Evolutionary conservation across 2,888 invertebrate genomes (phyloP).

Genomic region (Schizotus pectinicornis): DNA sequence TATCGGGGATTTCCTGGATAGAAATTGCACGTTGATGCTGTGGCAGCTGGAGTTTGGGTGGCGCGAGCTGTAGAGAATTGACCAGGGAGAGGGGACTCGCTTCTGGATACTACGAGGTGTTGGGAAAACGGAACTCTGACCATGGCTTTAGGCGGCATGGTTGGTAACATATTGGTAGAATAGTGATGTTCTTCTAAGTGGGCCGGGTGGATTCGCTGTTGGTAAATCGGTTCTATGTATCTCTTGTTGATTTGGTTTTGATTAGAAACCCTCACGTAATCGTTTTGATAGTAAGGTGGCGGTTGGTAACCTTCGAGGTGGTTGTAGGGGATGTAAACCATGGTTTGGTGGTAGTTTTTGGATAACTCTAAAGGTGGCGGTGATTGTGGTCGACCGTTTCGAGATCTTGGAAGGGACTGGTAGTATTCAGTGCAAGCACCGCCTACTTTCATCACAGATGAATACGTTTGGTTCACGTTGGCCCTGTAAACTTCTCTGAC

Average conservation of each 20-base stretch:
- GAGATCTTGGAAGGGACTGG: conserved; percentile 50
- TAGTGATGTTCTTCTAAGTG: conserved; percentile 49
- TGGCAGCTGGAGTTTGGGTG: conserved; percentile 53
- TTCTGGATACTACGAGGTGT: conserved; percentile 50
- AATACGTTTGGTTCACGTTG: conserved; percentile 48
- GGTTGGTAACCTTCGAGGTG: conserved; percentile 54
- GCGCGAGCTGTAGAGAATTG: conserved; percentile 56
- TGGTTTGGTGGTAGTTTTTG: conserved; percentile 71
- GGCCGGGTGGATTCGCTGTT: conserved; percentile 40
- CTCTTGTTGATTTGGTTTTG: conserved; percentile 57
- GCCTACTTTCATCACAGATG: conserved; percentile 50
- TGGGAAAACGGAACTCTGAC: conserved; percentile 44
- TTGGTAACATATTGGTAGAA: conserved; percentile 41
- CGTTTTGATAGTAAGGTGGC: conserved; percentile 49
- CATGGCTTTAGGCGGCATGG: conserved; percentile 42
- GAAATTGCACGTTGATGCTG: conserved; percentile 46
- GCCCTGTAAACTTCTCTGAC: conserved; percentile 40
- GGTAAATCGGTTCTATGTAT: conserved; percentile 54
- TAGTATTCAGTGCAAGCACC: conserved; percentile 51
- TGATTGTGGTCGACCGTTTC: conserved; percentile 68
- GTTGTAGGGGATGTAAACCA: conserved; percentile 73
- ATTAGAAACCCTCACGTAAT: conserved; percentile 51
- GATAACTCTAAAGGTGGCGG: conserved; percentile 68
- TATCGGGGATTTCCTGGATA: conserved; percentile 49
- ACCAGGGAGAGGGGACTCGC: conserved; percentile 56